phyloP scores from a whole-genome alignment of 2,797 vertebrate species.

The Propithecus perrieri region DNA sequence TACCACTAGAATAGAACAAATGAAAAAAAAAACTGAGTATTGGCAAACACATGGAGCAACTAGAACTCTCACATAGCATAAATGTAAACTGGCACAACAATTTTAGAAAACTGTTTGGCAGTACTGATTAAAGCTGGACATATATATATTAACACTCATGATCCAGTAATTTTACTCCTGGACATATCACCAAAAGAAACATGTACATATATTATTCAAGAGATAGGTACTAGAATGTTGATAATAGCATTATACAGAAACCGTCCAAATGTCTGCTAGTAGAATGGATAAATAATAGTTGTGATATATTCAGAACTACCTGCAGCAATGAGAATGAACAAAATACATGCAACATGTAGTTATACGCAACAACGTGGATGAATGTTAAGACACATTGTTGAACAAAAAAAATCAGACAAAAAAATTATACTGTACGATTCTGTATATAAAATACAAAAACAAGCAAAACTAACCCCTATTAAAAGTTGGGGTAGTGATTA shows the following conservation, averaged over 20 bases:
- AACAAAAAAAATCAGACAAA: neutral
- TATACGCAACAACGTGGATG: neutral
- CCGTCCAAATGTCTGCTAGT: neutral
- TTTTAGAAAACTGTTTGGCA: neutral
- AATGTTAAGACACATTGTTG: neutral
- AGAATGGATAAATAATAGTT: neutral
- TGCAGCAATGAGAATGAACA: neutral
- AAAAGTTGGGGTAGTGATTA: neutral
- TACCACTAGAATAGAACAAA: neutral
- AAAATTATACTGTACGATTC: neutral
- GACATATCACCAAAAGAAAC: neutral
- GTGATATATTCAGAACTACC: neutral
- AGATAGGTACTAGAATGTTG: neutral
- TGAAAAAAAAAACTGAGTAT: neutral
- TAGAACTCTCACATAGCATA: neutral
- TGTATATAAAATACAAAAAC: neutral
- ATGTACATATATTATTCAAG: neutral
- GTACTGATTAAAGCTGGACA: neutral
- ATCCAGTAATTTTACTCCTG: slow-evolving; percentile 25
- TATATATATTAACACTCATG: neutral
- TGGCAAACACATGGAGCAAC: neutral
- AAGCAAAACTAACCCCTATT: neutral
- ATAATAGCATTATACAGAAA: neutral
- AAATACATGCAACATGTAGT: neutral
- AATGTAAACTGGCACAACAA: neutral